A percentile compares a stretch with the other conserved stretches of the same genome.
These are phyloP conservation scores for Dryobota labecula DNA, from an alignment of 2,888 invertebrate genomes.

Conservation along the genomic window DNA sequence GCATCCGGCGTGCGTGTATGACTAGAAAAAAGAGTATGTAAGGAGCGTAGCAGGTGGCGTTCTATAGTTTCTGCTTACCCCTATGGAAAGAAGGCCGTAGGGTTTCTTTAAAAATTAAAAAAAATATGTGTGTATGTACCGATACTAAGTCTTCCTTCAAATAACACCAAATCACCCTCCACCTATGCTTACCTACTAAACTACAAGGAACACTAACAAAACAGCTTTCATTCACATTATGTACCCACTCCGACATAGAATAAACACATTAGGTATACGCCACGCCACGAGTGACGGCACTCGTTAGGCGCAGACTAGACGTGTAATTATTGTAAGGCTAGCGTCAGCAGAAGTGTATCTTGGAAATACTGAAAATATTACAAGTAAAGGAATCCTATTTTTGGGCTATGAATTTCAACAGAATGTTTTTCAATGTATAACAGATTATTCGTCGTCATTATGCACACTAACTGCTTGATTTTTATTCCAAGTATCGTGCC, in stretches of 20 bases:
- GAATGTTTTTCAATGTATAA: background rate
- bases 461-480: background rate
- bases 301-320: slow-evolving; percentile 70
- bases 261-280: slow-evolving; percentile 59
- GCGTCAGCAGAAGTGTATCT: slow-evolving; percentile 53
- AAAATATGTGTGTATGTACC: no score
- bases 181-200: slow-evolving; percentile 14
- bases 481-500: background rate
- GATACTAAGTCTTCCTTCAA: background rate
- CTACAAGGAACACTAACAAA: slow-evolving; percentile 27
- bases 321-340: slow-evolving; percentile 69
- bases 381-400: background rate
- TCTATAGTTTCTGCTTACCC: no score
- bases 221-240: slow-evolving; percentile 49
- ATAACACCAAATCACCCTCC: slow-evolving; percentile 7
- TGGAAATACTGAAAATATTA: slow-evolving; percentile 10
- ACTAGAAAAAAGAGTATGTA: no score
- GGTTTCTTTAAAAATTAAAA: no score
- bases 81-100: no score
- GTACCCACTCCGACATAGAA: slow-evolving; percentile 40
- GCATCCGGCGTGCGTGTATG: no score
- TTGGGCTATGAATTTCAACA: background rate
- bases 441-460: background rate
- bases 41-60: no score
- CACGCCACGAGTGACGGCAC: slow-evolving; percentile 63